Conservation (phyloP, 2,797 vertebrate genomes). For the Loriculus beryllinus region DNA sequence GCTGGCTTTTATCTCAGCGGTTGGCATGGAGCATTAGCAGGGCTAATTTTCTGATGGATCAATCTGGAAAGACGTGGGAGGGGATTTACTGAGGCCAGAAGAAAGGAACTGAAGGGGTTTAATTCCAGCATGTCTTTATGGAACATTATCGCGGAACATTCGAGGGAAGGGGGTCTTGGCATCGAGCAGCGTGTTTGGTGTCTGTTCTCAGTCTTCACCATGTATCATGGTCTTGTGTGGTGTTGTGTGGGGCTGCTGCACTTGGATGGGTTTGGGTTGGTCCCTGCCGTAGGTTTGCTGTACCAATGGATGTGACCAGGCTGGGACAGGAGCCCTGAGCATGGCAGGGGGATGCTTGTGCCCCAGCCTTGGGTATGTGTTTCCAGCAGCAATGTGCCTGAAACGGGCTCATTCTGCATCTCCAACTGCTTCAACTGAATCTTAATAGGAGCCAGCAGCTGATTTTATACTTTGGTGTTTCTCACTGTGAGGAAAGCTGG, state of each 20-base stretch:
- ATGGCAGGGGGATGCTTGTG: not conserved
- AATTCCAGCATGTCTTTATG: not conserved
- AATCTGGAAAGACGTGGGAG: conserved; percentile 33
- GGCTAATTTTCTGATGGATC: conserved; percentile 23
- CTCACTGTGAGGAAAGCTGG: not conserved
- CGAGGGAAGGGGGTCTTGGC: not conserved
- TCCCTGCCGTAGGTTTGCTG: fast-evolving
- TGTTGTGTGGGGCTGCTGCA: not conserved
- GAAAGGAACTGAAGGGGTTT: not conserved
- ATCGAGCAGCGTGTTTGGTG: not conserved
- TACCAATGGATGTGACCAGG: not conserved
- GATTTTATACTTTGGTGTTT: not conserved
- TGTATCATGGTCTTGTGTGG: fast-evolving
- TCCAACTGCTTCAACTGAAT: not conserved
- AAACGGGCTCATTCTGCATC: not conserved
- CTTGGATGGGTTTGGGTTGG: not conserved
- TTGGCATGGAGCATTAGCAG: not conserved
- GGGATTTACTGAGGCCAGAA: not conserved
- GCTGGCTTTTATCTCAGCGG: not conserved
- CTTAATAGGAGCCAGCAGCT: not conserved
- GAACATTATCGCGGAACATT: not conserved
- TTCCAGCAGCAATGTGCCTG: not conserved
- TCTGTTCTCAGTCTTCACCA: fast-evolving
- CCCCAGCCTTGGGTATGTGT: not conserved
- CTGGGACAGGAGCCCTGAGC: not conserved